Conservation (phyloP, 1,140 invertebrate genomes). For the Cheumatopsyche charites region DNA sequence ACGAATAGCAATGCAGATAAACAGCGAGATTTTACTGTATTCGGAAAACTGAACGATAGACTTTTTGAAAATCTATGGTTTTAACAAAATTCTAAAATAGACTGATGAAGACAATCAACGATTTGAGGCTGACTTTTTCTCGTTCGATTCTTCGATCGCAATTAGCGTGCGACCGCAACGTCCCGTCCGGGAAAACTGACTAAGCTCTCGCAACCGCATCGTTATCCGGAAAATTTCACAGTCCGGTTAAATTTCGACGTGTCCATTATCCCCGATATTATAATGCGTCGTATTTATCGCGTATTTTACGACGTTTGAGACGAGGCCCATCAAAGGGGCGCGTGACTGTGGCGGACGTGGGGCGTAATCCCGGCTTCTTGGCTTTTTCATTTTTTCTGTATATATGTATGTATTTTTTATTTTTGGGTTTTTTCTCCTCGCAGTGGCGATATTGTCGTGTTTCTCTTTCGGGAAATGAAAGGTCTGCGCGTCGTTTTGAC, state of each 20-base stretch:
- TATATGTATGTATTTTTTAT: not conserved
- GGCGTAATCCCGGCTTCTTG: not conserved
- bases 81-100: too few species aligned
- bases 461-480: not conserved
- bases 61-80: too few species aligned
- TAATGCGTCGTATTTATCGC: not conserved
- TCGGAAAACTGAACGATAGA: too few species aligned
- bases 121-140: too few species aligned
- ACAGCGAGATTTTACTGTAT: too few species aligned
- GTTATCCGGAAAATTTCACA: not conserved
- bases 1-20: too few species aligned
- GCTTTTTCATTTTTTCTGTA: not conserved
- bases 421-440: not conserved
- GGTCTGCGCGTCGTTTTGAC: too few species aligned
- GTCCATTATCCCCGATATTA: not conserved
- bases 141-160: too few species aligned
- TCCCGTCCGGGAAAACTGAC: not conserved
- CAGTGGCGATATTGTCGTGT: not conserved
- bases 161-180: too few species aligned
- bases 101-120: too few species aligned
- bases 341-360: slow-evolving; percentile 13
- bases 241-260: not conserved
- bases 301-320: not conserved
- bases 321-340: slow-evolving; percentile 11
- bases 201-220: not conserved